phyloP scores from a whole-genome alignment of 2,113 vertebrate genomes.

The Hemibagrus wyckioides region DNA sequence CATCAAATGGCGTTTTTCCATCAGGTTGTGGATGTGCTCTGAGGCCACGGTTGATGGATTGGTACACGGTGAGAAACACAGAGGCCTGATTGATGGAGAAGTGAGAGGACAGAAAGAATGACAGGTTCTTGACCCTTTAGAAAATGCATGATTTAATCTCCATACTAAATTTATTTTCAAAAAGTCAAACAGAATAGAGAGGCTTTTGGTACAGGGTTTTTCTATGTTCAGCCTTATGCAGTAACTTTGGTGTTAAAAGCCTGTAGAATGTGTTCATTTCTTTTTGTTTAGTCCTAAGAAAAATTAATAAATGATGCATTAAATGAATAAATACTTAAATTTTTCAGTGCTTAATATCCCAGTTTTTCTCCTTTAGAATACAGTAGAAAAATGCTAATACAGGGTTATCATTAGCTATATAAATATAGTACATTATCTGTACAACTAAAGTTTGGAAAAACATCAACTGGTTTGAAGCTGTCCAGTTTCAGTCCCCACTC shows the following conservation, averaged over 20 bases:
- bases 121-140: slow-evolving; percentile 14
- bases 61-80: slow-evolving; percentile 21
- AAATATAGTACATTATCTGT: not conserved
- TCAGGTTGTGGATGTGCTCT: not conserved
- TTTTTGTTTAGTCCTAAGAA: not conserved
- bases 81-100: slow-evolving; percentile 28
- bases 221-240: not conserved
- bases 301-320: not conserved
- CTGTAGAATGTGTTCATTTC: not conserved
- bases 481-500: not conserved
- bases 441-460: not conserved
- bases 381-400: no score
- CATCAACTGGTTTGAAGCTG: not conserved
- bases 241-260: not conserved
- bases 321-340: no score
- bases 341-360: no score
- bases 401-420: no score
- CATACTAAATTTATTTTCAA: slow-evolving; percentile 7
- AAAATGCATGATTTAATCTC: slow-evolving; percentile 30
- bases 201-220: not conserved
- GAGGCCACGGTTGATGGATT: slow-evolving; percentile 31
- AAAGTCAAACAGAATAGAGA: not conserved
- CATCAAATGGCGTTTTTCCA: slow-evolving; percentile 29
- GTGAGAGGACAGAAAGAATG: slow-evolving; percentile 29
- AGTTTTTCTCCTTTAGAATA: no score